A percentile compares a stretch with the other conserved stretches of the same genome.
phyloP scores from a whole-genome alignment of 1,140 invertebrate genomes.

The Bursaphelenchus mucronatus region DNA sequence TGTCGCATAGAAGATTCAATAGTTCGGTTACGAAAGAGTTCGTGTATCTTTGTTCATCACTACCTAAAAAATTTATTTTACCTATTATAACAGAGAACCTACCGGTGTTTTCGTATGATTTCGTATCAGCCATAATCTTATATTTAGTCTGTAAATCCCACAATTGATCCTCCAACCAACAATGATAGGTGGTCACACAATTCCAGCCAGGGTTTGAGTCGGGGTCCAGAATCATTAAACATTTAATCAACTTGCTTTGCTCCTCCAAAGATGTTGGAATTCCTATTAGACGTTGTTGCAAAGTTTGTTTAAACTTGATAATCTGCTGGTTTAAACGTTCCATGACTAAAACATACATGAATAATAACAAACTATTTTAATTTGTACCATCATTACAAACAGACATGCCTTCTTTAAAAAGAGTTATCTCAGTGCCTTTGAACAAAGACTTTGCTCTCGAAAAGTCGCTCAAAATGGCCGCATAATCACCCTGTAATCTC shows the following conservation, averaged over 20 bases:
- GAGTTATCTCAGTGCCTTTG: constrained; percentile 80
- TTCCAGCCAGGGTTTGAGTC: constrained; percentile 57
- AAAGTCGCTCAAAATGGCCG: constrained; percentile 95
- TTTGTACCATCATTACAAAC: constrained; percentile 11
- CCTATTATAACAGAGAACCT: neutral
- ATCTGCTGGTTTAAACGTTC: constrained; percentile 85
- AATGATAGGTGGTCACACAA: constrained; percentile 56
- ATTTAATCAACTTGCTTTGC: constrained; percentile 79
- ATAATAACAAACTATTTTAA: neutral
- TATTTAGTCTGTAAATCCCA: constrained; percentile 56
- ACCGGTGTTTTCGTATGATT: constrained; percentile 2
- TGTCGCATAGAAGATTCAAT: constrained; percentile 46
- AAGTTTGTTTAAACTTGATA: constrained; percentile 72
- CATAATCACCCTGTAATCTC: constrained; percentile 76
- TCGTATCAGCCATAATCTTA: neutral
- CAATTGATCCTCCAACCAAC: constrained; percentile 54
- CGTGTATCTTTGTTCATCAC: constrained; percentile 35
- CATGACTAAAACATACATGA: constrained; percentile 47
- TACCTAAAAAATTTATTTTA: constrained; percentile 26
- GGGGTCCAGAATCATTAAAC: constrained; percentile 58
- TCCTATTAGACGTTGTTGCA: constrained; percentile 77
- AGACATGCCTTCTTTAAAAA: constrained; percentile 67
- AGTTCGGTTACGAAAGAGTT: constrained; percentile 51
- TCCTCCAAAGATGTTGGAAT: constrained; percentile 83
- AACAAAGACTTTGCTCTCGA: constrained; percentile 90